Conservation (phyloP, 2,888 invertebrate species). For the Mystacides longicornis region DNA sequence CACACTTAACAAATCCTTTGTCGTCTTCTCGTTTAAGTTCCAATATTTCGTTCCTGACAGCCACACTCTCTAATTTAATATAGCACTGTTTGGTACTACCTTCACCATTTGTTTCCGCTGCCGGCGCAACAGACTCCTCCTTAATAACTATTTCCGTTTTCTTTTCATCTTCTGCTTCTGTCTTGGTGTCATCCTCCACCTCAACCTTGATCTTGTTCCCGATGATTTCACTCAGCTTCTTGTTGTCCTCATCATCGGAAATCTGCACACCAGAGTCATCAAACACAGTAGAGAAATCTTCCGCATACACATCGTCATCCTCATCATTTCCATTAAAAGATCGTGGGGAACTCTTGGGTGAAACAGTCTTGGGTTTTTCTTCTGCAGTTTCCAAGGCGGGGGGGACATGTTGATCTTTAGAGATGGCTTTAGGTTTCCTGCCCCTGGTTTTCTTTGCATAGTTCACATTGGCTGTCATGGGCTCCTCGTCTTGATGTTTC, state of each 20-base stretch:
- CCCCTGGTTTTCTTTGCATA: too few relatives aligned
- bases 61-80: background rate
- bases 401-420: too few relatives aligned
- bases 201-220: background rate
- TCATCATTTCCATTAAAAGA: background rate
- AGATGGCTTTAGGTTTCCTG: too few relatives aligned
- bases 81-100: background rate
- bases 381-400: too few relatives aligned
- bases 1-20: background rate
- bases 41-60: background rate
- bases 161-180: background rate
- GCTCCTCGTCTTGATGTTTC: background rate
- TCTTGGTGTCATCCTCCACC: background rate
- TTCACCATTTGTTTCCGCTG: background rate
- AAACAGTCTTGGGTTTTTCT: too few relatives aligned
- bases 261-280: background rate
- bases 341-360: background rate
- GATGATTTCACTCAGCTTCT: background rate
- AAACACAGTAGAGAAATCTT: background rate
- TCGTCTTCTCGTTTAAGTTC: too few relatives aligned
- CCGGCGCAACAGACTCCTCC: too few relatives aligned
- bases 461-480: too few relatives aligned
- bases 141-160: background rate
- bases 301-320: background rate
- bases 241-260: background rate